These are phyloP conservation scores for Dendrocopos noguchii DNA, from an alignment of 2,113 vertebrate genomes.

Conservation along the genomic window DNA sequence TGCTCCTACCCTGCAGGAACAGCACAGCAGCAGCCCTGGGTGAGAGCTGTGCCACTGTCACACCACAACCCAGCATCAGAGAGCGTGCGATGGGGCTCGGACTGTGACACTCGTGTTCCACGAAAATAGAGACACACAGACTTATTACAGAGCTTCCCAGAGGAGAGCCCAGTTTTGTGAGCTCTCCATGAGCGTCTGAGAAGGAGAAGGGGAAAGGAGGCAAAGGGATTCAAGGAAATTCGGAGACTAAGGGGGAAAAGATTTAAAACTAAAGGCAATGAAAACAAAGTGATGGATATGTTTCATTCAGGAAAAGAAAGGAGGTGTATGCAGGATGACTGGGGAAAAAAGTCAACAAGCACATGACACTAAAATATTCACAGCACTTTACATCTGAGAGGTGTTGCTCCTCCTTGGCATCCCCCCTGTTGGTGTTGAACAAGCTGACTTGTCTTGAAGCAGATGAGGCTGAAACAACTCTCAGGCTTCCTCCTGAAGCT, in stretches of 20 bases:
- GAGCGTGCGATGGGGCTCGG: rapidly evolving
- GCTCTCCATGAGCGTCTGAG: background rate
- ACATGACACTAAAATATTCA: background rate
- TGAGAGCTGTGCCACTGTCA: no score
- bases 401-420: background rate
- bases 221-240: background rate
- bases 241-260: background rate
- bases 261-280: background rate
- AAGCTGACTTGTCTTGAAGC: background rate
- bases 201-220: background rate
- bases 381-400: background rate
- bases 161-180: background rate
- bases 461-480: background rate
- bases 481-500: background rate
- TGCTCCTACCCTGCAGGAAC: no score
- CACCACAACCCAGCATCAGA: no score
- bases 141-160: background rate
- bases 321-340: background rate
- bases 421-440: background rate
- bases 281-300: background rate
- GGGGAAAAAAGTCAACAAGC: background rate
- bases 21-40: background rate
- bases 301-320: background rate
- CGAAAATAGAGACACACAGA: background rate
- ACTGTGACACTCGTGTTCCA: rapidly evolving